Conservation (phyloP, 35 echinoderm and acorn worm genomes). For the Apostichopus californicus region DNA sequence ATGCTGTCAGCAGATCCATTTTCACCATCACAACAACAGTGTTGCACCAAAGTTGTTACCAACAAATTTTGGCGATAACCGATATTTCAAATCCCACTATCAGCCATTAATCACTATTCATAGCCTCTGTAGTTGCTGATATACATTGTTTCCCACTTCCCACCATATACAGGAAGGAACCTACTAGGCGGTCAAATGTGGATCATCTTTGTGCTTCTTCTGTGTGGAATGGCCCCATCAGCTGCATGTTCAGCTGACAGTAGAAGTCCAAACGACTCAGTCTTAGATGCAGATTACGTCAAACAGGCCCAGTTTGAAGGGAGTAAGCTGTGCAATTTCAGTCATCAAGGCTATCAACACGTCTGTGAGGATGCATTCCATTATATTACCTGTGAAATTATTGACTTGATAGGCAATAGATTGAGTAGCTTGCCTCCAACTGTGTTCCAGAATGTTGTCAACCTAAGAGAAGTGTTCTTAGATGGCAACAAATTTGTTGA, state of each 20-base stretch:
- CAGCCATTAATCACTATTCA: no score
- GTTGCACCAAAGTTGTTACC: no score
- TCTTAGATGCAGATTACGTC: neutral
- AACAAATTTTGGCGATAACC: no score
- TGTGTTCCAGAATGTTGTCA: neutral
- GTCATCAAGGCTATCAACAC: neutral
- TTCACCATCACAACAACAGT: no score
- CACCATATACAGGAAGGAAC: neutral
- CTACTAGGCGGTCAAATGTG: no score
- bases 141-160: neutral
- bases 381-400: neutral
- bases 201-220: no score
- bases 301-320: neutral
- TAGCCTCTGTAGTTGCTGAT: neutral
- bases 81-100: no score
- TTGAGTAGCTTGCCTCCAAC: neutral
- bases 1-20: no score
- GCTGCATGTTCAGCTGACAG: neutral
- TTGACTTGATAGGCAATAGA: neutral
- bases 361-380: neutral
- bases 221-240: neutral
- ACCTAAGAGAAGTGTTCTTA: neutral
- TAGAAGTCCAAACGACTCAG: neutral
- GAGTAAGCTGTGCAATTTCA: neutral
- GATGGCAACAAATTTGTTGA: neutral